Evolutionary conservation across 2,797 vertebrate genomes (phyloP), one percentile per base, ranked within the genome.

Genomic region (Ceyx erithaca): DNA sequence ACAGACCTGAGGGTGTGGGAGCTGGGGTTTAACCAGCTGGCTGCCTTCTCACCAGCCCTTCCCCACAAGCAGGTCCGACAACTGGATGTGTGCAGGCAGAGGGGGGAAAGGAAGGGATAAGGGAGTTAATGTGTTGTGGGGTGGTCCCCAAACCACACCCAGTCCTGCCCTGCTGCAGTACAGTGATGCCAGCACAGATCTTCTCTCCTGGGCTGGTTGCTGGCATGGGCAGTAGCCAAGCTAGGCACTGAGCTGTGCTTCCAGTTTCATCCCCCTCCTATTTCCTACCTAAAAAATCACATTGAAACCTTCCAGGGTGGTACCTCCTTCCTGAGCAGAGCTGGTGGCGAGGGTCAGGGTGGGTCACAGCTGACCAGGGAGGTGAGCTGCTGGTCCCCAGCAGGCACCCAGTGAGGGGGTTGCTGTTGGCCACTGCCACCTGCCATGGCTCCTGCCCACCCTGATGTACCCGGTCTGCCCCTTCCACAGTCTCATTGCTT

Each of bases 61-160:
- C 33, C n/a, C 30, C 69, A 43, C 46, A 37, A 52, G 26, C 13
- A 18, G 54, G 61, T 62, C 17, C 89, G 68, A 12, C 52, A 76
- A 35, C 26, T 37, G 57, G 41, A 58, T 64, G 72, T 61, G 28
- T 41, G 62, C 41, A 64, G 30, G 49, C 0, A 13, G 14, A 21
- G 48, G 25, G 54, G 58, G 45, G 69, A 61, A 54, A 64, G 35
- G 6, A 75, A 58, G 81, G 78, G 43, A 11, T 23, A 23, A 62
- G 0, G 3, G 68, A 59, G 40, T 35, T 45, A 13, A 13, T 0
- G 0, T 61, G 46, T 64, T 22, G 4, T 23, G 3, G 4, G 9
- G 3, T 21, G 31, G 41, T 40, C 4, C 20, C 37, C 62, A 72
- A 78, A n/a, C 43, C 28, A 6, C 19, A 48, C 17, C 17, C 41